Conservation (phyloP, 2,888 invertebrate species). For the Pollenia angustigena region DNA sequence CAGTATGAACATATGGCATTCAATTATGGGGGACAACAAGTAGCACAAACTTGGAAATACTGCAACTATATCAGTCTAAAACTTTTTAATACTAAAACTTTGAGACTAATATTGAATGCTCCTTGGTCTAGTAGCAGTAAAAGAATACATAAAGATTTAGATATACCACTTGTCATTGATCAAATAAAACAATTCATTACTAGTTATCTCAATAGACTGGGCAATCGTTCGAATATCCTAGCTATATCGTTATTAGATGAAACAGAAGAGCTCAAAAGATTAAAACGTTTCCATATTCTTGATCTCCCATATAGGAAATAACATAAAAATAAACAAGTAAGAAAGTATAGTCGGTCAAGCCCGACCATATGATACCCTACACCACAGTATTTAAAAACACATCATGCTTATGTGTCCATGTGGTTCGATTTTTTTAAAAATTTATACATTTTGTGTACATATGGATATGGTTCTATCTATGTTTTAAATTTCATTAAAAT, state of each 20-base stretch:
- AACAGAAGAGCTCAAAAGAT: not conserved
- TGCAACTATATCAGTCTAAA: not conserved
- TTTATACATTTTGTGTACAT: too few relatives aligned
- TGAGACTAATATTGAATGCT: constrained; percentile 9
- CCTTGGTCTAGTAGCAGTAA: constrained; percentile 1
- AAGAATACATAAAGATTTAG: not conserved
- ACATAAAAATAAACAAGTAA: too few relatives aligned
- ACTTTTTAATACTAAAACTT: too few relatives aligned
- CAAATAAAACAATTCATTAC: not conserved
- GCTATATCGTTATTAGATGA: constrained; percentile 8
- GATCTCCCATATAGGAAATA: not conserved
- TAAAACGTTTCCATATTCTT: not conserved
- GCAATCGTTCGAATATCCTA: constrained; percentile 10
- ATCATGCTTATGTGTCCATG: too few relatives aligned
- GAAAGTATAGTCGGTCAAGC: too few relatives aligned
- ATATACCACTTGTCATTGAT: constrained; percentile 3
- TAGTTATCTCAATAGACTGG: not conserved
- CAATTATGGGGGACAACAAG: constrained; percentile 23
- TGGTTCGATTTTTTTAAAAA: too few relatives aligned
- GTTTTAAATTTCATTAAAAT: too few relatives aligned
- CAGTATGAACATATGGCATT: not conserved
- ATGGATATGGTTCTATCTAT: too few relatives aligned
- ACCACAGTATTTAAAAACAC: too few relatives aligned
- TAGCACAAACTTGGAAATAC: constrained; percentile 3
- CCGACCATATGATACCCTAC: too few relatives aligned